Evolutionary conservation across 2,113 vertebrate species (phyloP).

Genomic region (Dinomys branickii): DNA sequence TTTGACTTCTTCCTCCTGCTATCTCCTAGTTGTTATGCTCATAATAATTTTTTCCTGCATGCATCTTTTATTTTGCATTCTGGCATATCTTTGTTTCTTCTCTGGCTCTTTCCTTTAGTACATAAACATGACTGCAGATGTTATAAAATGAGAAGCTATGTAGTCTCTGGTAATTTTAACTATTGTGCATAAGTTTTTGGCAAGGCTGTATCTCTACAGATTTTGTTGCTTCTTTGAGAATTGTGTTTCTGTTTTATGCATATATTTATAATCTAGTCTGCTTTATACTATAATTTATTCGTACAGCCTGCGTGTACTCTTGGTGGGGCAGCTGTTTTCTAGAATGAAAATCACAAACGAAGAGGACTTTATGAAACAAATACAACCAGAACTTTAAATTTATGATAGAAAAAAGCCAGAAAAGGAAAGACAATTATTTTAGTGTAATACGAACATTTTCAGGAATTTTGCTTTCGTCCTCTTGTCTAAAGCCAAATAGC

Average conservation of each 20-base stretch:
- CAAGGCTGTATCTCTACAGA: constrained; percentile 57
- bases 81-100: constrained; percentile 9
- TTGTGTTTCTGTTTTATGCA: constrained; percentile 66
- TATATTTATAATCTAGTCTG: constrained; percentile 68
- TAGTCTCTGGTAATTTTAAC: constrained; percentile 67
- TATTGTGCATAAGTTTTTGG: constrained; percentile 66
- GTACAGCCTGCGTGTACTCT: constrained; percentile 33
- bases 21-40: background rate
- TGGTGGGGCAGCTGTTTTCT: constrained; percentile 63
- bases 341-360: constrained; percentile 20
- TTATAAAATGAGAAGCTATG: constrained; percentile 65
- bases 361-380: constrained; percentile 47
- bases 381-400: constrained; percentile 31
- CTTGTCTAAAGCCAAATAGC: background rate
- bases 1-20: constrained; percentile 1
- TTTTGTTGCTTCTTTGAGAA: constrained; percentile 72
- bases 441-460: background rate
- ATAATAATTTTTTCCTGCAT: background rate
- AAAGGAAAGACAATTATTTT: background rate
- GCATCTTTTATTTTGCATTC: constrained; percentile 40
- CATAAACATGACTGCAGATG: constrained; percentile 74
- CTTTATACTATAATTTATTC: constrained; percentile 68
- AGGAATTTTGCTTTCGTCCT: background rate
- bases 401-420: background rate
- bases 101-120: constrained; percentile 50